These are phyloP conservation scores for Artemisiospiza belli DNA, from an alignment of 2,113 vertebrate species.

Conservation along the genomic window DNA sequence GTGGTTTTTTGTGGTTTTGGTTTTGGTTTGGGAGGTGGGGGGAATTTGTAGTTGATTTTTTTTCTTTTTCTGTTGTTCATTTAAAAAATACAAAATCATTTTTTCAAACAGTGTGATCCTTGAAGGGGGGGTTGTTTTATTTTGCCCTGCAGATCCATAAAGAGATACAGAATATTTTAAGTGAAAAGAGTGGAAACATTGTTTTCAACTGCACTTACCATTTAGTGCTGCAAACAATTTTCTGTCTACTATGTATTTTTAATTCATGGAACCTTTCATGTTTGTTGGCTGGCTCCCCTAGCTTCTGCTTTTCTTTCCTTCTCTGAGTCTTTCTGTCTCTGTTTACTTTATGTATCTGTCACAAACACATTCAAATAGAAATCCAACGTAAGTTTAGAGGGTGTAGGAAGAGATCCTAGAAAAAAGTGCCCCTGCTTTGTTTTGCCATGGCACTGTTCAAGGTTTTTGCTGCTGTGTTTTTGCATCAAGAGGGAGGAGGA, in stretches of 20 bases:
- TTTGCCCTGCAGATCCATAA: background rate
- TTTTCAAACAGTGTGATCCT: background rate
- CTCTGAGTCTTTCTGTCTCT: constrained; percentile 1
- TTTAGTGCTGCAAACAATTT: background rate
- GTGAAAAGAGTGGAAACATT: background rate
- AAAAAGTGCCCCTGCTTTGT: background rate
- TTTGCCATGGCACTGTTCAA: background rate
- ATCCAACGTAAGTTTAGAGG: background rate
- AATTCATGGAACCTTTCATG: constrained; percentile 6
- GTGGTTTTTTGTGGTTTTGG: background rate
- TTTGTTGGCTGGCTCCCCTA: background rate
- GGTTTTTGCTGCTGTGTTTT: background rate
- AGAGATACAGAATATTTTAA: background rate
- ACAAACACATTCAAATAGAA: constrained; percentile 14
- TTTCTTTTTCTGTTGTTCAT: background rate
- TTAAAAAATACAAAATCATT: background rate
- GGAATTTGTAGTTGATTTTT: background rate
- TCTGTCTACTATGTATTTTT: constrained; percentile 21
- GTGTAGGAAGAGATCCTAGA: background rate
- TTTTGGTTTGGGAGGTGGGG: background rate
- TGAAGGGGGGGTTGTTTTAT: background rate
- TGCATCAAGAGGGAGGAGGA: background rate
- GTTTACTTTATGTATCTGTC: constrained; percentile 22
- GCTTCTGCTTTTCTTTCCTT: constrained; percentile 3
- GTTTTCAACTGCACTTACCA: background rate